A percentile compares a stretch with the other conserved stretches of the same genome.
These are phyloP conservation scores for Megaceryle torquata DNA, from an alignment of 2,113 vertebrate species.

Conservation along the genomic window DNA sequence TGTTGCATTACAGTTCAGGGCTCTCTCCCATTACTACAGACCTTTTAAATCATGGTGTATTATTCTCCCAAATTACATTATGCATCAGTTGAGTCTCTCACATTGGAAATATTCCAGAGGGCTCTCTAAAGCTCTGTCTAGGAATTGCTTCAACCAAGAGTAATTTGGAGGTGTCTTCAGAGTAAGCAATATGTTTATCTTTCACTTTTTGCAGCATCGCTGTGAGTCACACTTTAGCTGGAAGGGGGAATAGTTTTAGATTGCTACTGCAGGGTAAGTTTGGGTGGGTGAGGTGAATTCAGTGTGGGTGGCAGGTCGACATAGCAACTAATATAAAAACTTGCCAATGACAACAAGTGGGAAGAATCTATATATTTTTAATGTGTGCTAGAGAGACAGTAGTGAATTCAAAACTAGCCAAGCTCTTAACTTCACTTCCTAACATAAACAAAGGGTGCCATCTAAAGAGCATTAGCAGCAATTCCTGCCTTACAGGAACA, in stretches of 20 bases:
- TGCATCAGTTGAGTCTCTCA: fast-evolving
- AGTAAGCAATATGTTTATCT: background rate
- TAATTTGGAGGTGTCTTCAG: background rate
- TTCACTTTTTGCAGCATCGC: fast-evolving
- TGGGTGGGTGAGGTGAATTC: background rate
- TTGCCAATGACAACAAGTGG: background rate
- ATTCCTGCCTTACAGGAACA: background rate
- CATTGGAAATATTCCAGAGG: background rate
- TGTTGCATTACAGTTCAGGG: background rate
- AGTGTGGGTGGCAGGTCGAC: background rate
- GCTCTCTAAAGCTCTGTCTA: background rate
- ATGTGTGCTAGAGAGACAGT: background rate
- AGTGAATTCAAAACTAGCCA: background rate
- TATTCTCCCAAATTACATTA: background rate
- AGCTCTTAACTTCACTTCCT: background rate
- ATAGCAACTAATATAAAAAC: background rate
- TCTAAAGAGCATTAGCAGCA: constrained; percentile 40
- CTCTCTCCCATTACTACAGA: background rate
- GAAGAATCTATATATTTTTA: background rate
- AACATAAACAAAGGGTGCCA: constrained; percentile 27
- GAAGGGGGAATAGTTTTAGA: background rate
- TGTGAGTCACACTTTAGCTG: background rate
- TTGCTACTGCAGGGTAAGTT: background rate
- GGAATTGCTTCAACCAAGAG: background rate
- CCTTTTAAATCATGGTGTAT: background rate